phyloP scores from a whole-genome alignment of 2,888 invertebrate species.

The Phymatocera aterrima region DNA sequence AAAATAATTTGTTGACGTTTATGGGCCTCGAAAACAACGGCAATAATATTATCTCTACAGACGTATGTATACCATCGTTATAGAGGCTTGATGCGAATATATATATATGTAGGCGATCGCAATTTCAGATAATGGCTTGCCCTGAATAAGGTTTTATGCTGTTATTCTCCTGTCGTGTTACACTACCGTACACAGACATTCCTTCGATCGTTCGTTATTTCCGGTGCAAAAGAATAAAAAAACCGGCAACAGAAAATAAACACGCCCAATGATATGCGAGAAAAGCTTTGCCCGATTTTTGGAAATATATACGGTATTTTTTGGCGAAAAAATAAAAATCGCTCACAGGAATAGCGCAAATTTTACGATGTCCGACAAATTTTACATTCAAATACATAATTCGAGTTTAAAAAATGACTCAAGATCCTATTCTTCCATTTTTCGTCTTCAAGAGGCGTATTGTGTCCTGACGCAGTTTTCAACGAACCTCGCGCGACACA shows the following conservation, averaged over 20 bases:
- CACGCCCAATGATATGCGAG: too few relatives aligned
- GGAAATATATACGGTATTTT: not conserved
- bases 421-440: too few relatives aligned
- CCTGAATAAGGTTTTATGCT: not conserved
- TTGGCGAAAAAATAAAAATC: not conserved
- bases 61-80: not conserved
- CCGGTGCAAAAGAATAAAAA: not conserved
- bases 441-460: too few relatives aligned
- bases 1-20: conserved; percentile 11
- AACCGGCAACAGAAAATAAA: not conserved
- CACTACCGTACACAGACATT: not conserved
- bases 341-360: not conserved
- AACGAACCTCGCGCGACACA: not conserved
- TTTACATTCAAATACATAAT: not conserved
- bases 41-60: not conserved
- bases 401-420: too few relatives aligned
- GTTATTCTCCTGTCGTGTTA: not conserved
- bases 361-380: not conserved
- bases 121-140: conserved; percentile 3
- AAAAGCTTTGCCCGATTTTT: too few relatives aligned
- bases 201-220: not conserved
- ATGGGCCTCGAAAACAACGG: too few relatives aligned
- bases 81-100: not conserved
- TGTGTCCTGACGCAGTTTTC: not conserved
- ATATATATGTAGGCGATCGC: not conserved